Base-by-base conservation (phyloP, 2,888 invertebrate species). In the Euplexia lucipara region DNA sequence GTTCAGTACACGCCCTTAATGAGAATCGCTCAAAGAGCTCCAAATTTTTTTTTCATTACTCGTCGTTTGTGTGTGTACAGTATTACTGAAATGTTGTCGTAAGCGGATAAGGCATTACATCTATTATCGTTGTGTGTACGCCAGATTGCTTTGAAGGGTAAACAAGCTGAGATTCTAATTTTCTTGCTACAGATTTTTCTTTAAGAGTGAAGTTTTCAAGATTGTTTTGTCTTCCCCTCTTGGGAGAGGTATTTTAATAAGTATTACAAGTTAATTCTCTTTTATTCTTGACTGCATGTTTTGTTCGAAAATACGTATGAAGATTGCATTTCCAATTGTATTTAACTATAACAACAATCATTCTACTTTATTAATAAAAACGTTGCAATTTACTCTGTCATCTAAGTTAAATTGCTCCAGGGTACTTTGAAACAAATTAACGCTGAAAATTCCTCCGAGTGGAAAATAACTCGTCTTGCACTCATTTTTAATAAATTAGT, bases 401-500 rank as follows among this genome's bases (percentile, higher is more conserved):
- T 59, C 45, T 58, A 53, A 34, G n/a, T 39, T 57, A 47, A 68
- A 69, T 58, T 48, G 30, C 47, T 35, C 16, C 4, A 32, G 41
- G 45, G 45, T 37, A 54, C 60, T 68, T 42, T 48, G 53, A 52
- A 74, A 64, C 54, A 62, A 79, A 74, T 79, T 78, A 75, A 42
- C 18, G 35, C 26, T 70, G 48, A 71, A 70, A 72, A 70, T 79
- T 75, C 65, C 62, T 71, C 60, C 16, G 41, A 62, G 45, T 52
- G 53, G 39, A 65, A 79, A 72, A 63, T 78, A 73, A 72, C 53
- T 70, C 70, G 65, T 57, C 63, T 77, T 68, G 60, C 74, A 67
- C 61, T 70, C 62, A 65, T 72, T 79, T 79, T 79, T 81, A 82
- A 79, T 83, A 81, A 83, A 81, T 77, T 75, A 70, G 65, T 75